These are phyloP conservation scores for Micromys minutus DNA, from an alignment of 2,113 vertebrate species.

Conservation along the genomic window DNA sequence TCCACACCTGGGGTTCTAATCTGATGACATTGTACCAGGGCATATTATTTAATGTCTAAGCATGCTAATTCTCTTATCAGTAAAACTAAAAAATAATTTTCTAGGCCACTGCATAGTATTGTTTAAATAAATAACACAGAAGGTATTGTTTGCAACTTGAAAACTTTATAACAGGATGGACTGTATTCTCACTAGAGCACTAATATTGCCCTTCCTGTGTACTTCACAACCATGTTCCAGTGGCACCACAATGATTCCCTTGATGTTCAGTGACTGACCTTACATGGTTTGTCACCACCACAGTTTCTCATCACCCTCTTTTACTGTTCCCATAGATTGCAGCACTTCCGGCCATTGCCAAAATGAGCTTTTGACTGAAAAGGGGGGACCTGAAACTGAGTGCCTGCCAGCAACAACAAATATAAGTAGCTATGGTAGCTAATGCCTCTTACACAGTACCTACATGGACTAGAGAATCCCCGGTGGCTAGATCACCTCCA, in stretches of 20 bases:
- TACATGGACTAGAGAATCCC: not conserved
- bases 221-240: not conserved
- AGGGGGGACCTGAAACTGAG: not conserved
- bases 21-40: not conserved
- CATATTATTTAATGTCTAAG: not conserved
- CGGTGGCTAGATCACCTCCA: not conserved
- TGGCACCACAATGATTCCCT: not conserved
- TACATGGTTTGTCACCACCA: not conserved
- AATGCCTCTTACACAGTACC: not conserved
- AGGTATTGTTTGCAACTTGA: not conserved
- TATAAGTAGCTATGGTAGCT: not conserved
- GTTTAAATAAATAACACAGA: not conserved
- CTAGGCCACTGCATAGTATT: not conserved
- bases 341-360: not conserved
- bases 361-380: not conserved
- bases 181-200: not conserved
- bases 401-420: too few species aligned
- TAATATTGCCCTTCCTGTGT: not conserved
- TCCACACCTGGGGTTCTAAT: not conserved
- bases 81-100: not conserved
- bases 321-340: not conserved
- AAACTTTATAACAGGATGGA: not conserved
- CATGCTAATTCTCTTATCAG: not conserved
- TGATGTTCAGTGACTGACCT: rapidly evolving
- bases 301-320: not conserved